A percentile compares a stretch with the other conserved stretches of the same genome.
These are phyloP conservation scores for Euthynnus affinis DNA, from an alignment of 2,797 vertebrate genomes.

Conservation along the genomic window DNA sequence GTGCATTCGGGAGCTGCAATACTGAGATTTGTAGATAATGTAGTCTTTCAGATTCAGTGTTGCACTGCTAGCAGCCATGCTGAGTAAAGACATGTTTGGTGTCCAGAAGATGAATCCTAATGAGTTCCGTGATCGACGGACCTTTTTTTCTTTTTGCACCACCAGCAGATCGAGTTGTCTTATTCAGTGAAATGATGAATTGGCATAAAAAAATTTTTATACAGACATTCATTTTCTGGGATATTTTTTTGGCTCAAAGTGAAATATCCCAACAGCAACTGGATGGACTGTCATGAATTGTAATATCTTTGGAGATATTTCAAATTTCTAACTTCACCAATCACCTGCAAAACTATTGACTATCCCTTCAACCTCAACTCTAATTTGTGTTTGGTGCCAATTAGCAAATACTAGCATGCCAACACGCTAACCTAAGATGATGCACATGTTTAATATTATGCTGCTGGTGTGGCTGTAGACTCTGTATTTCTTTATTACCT, in stretches of 20 bases:
- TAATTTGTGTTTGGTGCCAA: too few relatives aligned
- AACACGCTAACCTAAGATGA: too few relatives aligned
- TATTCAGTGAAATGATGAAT: too few relatives aligned
- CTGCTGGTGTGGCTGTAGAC: too few relatives aligned
- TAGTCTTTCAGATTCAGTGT: too few relatives aligned
- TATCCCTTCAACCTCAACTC: too few relatives aligned
- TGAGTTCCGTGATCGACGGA: background rate
- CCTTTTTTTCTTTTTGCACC: too few relatives aligned
- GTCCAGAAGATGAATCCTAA: conserved; percentile 8
- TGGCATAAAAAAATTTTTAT: too few relatives aligned
- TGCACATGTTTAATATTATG: too few relatives aligned
- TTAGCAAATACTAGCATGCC: too few relatives aligned
- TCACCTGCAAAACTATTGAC: background rate
- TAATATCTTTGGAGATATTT: background rate
- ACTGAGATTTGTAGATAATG: background rate
- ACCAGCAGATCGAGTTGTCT: background rate
- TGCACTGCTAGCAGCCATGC: background rate
- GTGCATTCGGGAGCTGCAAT: background rate
- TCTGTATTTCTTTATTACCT: too few relatives aligned
- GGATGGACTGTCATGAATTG: background rate
- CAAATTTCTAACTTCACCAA: background rate
- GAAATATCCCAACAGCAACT: background rate
- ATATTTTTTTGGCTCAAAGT: background rate
- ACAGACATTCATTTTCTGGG: background rate
- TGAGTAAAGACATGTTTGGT: background rate